These are phyloP conservation scores for Oryctolagus cuniculus DNA, from an alignment of 2,113 vertebrate genomes.

Conservation along the genomic window DNA sequence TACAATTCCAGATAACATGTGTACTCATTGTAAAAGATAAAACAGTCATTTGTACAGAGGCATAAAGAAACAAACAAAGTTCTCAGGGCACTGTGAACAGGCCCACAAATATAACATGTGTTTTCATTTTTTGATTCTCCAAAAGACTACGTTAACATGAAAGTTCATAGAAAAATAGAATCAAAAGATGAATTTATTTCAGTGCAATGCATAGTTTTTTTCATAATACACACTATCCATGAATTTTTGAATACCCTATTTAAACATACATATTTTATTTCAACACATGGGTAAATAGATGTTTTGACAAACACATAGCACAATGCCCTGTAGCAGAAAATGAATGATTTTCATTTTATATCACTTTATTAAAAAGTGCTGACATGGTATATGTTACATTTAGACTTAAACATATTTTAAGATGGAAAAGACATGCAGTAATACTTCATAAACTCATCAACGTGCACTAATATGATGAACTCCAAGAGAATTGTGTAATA, in stretches of 20 bases:
- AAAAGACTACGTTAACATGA: background rate
- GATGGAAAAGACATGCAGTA: background rate
- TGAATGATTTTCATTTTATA: background rate
- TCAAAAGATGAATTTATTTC: too few relatives aligned
- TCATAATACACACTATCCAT: too few relatives aligned
- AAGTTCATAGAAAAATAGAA: too few relatives aligned
- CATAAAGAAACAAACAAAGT: background rate
- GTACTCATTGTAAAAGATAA: background rate
- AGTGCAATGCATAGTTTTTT: too few relatives aligned
- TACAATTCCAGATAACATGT: background rate
- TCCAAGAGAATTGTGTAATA: background rate
- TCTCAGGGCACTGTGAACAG: background rate
- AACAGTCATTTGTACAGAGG: background rate
- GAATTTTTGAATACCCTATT: too few relatives aligned
- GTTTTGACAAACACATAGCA: background rate
- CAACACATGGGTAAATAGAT: background rate
- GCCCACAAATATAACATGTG: background rate
- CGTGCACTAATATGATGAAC: background rate
- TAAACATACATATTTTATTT: background rate
- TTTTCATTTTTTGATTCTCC: background rate
- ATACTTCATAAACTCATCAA: background rate
- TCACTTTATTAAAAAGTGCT: background rate
- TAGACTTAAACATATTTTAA: background rate
- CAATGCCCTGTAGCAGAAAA: background rate
- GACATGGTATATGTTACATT: background rate